phyloP scores from a whole-genome alignment of 2,113 vertebrate species.

The Ochotona curzoniae region DNA sequence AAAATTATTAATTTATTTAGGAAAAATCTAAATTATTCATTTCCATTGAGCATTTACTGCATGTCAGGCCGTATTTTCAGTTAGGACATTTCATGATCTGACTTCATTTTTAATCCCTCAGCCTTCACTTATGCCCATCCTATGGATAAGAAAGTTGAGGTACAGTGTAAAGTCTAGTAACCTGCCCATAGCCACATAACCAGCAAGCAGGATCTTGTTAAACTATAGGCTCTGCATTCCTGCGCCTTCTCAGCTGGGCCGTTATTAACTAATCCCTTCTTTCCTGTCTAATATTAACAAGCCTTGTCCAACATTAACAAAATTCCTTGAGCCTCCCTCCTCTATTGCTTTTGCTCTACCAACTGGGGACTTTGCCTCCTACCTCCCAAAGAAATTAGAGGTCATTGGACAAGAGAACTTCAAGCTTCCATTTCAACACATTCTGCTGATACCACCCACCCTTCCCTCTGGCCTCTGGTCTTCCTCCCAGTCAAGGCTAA shows the following conservation, averaged over 20 bases:
- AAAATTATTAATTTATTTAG: background rate
- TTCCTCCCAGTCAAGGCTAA: background rate
- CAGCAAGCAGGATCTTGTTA: background rate
- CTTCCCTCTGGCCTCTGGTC: background rate
- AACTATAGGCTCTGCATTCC: background rate
- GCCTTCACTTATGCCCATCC: background rate
- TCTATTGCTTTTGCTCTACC: background rate
- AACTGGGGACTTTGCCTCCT: background rate
- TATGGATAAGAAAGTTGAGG: conserved; percentile 4
- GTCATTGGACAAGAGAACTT: background rate
- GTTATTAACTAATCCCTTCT: conserved; percentile 33
- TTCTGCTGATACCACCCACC: background rate
- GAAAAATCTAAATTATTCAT: conserved; percentile 16
- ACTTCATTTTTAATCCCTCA: conserved; percentile 42
- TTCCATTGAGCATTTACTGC: background rate
- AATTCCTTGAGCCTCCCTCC: background rate
- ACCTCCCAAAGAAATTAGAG: conserved; percentile 10
- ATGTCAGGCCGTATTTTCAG: background rate
- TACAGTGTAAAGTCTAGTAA: background rate
- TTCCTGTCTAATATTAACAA: conserved; percentile 8
- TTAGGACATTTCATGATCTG: background rate
- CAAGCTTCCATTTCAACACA: background rate
- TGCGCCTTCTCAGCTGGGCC: background rate
- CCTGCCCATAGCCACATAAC: background rate
- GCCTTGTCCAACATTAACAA: conserved; percentile 24